Evolutionary conservation across 2,113 vertebrate genomes (phyloP).

Genomic region (Anarhynchus alexandrinus): DNA sequence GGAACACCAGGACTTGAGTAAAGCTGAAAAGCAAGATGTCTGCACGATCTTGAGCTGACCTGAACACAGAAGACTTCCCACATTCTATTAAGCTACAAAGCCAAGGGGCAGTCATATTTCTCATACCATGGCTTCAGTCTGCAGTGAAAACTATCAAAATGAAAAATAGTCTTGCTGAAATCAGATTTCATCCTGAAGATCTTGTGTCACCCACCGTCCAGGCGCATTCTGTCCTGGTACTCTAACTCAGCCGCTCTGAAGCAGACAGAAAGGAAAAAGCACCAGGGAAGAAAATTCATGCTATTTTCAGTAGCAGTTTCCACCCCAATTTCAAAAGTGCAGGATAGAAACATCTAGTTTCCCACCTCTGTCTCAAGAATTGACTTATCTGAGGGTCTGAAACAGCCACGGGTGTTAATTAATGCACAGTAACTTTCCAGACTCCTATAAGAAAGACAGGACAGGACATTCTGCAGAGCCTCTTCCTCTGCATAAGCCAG

Average conservation of each 20-base stretch:
- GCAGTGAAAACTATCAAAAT: not conserved
- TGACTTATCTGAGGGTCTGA: not conserved
- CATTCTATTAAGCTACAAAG: not conserved
- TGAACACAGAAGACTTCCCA: not conserved
- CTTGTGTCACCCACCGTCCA: not conserved
- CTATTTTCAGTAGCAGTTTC: conserved; percentile 6
- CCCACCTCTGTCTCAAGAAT: not conserved
- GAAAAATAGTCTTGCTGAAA: conserved; percentile 14
- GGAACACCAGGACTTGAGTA: not conserved
- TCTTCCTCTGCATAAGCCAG: not conserved
- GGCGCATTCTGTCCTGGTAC: not conserved
- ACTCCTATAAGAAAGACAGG: not conserved
- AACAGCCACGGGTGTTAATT: not conserved
- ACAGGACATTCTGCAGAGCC: not conserved
- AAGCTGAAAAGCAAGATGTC: not conserved
- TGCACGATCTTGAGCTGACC: not conserved
- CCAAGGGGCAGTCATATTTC: not conserved
- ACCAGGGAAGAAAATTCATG: not conserved
- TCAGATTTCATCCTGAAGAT: not conserved
- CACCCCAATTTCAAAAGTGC: not conserved
- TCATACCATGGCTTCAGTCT: not conserved
- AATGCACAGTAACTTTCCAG: not conserved
- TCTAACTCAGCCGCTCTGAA: not conserved
- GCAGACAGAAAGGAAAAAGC: not conserved
- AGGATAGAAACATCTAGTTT: not conserved